These are phyloP conservation scores for Apogon hyalosoma DNA, from an alignment of 2,797 vertebrate species.

Conservation along the genomic window DNA sequence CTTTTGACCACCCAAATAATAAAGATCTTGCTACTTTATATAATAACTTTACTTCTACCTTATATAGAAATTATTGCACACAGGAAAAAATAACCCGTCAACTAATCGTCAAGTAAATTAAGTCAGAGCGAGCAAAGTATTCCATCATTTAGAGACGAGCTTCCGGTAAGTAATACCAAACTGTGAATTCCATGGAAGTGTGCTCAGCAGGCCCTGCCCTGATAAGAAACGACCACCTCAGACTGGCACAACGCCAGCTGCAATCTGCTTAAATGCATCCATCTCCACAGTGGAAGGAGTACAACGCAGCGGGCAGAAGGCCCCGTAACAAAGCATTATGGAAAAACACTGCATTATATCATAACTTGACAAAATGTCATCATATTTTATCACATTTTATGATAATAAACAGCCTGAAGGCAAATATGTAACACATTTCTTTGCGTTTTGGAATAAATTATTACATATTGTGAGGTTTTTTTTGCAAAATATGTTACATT, in stretches of 20 bases:
- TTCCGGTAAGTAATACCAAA: slow-evolving; percentile 27
- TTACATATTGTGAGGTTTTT: no score
- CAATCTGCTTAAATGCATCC: slow-evolving; percentile 54
- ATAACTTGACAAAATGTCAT: no score
- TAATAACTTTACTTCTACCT: background rate
- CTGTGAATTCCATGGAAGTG: slow-evolving; percentile 44
- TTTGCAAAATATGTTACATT: no score
- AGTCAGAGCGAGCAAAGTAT: slow-evolving; percentile 42
- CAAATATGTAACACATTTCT: no score
- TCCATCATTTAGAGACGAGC: slow-evolving; percentile 39
- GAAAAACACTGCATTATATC: no score
- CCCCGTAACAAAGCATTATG: no score
- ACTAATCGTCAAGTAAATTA: slow-evolving; percentile 31
- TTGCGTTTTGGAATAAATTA: no score
- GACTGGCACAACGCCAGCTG: slow-evolving; percentile 46
- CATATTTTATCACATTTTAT: no score
- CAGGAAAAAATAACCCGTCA: slow-evolving; percentile 6
- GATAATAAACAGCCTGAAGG: no score
- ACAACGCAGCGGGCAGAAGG: slow-evolving; percentile 24
- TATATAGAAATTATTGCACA: background rate
- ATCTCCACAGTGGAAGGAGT: slow-evolving; percentile 35
- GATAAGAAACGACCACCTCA: slow-evolving; percentile 59
- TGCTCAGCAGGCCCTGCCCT: slow-evolving; percentile 53
- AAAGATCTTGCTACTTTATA: slow-evolving; percentile 12
- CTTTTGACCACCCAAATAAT: slow-evolving; percentile 7